Base-by-base conservation (phyloP, 1,140 invertebrate genomes). In the Lepidurus apus region DNA sequence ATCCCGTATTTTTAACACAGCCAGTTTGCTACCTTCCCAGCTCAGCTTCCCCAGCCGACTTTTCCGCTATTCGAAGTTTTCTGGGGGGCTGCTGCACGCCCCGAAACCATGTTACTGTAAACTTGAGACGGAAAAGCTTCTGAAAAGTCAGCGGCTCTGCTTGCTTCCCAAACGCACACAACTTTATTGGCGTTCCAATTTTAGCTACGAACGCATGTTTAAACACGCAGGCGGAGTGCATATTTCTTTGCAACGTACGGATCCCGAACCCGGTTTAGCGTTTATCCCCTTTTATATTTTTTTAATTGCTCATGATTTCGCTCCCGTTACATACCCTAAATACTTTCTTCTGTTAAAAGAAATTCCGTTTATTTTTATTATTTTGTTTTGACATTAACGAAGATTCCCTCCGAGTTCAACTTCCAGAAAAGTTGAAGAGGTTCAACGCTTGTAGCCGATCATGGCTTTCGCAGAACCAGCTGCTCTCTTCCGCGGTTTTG, bases 151-250 rank as follows among this genome's bases (percentile, higher is more conserved):
- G 4, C 34, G 34, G 53, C 53, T 65, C 17, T 7, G 53, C 17
- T 65, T 21, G 53, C 7, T 65, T 65, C 21, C 53, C 53, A 9
- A 34, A 34, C 34, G 34, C 34, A 21, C 53, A 0, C 17, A 65
- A 65, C n/a, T 65, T 65, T 21, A 65, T 65, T 65, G 53, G 21
- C 53, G 53, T 65, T 65, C 53, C 53, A 65, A 65, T 65, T 65
- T 65, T 65, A 65, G 53, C 53, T 65, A 11, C 3, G 53, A 65
- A 65, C 53, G 53, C 53, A 65, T 65, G 53, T 65, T 34, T n/a
- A 65, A 65, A 65, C 53, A 65, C 53, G 53, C 53, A 65, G 53
- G 53, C 53, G 53, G 53, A 21, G 9, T 65, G 53, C 53, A n/a
- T 65, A 65, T 65, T 65, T 65, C 53, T 65, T 34, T 65, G 11